Base-by-base conservation (phyloP, 2,113 vertebrate genomes). In the Alosa alosa region DNA sequence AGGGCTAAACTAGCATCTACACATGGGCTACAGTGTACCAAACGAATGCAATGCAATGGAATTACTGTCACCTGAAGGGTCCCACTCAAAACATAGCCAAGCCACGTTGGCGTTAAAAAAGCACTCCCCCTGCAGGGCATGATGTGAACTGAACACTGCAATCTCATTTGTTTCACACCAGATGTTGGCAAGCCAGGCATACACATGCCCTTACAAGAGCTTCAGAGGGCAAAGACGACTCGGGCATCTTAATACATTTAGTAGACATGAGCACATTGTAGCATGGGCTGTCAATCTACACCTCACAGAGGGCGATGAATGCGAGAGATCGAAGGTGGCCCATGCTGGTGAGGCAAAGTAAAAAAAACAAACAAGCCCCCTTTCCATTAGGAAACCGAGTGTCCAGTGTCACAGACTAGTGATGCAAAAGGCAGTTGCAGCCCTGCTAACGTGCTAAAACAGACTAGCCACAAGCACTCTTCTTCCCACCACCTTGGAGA, bases 101-200 rank as follows among this genome's bases (percentile, higher is more conserved):
- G 2, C 10, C 4, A 78, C 22, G 11, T 44, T 3, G 41, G 41
- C 41, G 2, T 6, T 78, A 41, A 15, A 36, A 75, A 39, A 78
- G 31, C 13, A 39, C 36, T 36, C 25, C 31, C 39, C 31, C 31
- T 39, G 72, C 36, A 78, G 72, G 72, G 15, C 72, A 36, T 11
- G 64, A 13, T 72, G 31, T 72, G 8, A 72, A 72, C n/a, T 10
- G 8, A 72, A 4, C 9, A 72, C 64, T 72, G 10, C 64, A 36
- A 31, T 39, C 72, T 78, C 36, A 78, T 78, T 78, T 78, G 72
- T 41, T 36, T 78, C 72, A 39, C 31, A 78, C 72, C 72, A 78
- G 36, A 13, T 15, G 25, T 78, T 15, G 1, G 25, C 72, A 36
- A 41, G 72, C 31, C 36, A 78, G 25, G 25, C 72, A 78, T 1